Evolutionary conservation across 2,888 invertebrate genomes (phyloP).

Genomic region (Busseola fusca): DNA sequence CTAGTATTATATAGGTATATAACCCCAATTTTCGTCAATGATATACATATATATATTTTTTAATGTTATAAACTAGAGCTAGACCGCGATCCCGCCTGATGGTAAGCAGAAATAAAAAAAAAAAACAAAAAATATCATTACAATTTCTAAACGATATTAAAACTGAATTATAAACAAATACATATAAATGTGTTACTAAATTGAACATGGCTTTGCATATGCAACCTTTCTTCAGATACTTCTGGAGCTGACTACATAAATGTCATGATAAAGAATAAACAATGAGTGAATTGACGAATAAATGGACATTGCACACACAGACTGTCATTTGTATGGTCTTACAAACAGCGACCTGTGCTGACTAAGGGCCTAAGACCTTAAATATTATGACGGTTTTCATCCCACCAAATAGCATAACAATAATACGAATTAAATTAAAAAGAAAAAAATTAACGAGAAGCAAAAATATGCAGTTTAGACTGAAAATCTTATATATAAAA

Average conservation of each 20-base stretch:
- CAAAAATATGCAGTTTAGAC: not conserved
- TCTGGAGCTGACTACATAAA: not conserved
- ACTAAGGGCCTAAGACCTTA: no score
- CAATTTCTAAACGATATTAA: not conserved
- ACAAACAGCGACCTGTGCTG: not conserved
- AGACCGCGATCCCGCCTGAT: no score
- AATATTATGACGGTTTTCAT: not conserved
- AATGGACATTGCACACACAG: not conserved
- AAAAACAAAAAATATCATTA: no score
- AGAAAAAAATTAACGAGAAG: not conserved
- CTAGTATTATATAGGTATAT: no score
- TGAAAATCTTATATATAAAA: not conserved
- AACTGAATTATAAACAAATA: not conserved
- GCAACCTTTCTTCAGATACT: no score
- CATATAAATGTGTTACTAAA: not conserved
- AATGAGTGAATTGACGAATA: not conserved
- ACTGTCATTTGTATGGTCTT: conserved; percentile 8
- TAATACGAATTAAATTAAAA: not conserved
- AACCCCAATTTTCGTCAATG: not conserved
- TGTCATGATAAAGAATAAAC: not conserved
- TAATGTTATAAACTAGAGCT: no score
- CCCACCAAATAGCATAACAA: not conserved
- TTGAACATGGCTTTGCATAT: not conserved
- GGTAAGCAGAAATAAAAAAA: no score
- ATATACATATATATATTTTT: no score